Evolutionary conservation across 1,140 invertebrate genomes (phyloP).

Genomic region (Leptinotarsa undecemlineata): DNA sequence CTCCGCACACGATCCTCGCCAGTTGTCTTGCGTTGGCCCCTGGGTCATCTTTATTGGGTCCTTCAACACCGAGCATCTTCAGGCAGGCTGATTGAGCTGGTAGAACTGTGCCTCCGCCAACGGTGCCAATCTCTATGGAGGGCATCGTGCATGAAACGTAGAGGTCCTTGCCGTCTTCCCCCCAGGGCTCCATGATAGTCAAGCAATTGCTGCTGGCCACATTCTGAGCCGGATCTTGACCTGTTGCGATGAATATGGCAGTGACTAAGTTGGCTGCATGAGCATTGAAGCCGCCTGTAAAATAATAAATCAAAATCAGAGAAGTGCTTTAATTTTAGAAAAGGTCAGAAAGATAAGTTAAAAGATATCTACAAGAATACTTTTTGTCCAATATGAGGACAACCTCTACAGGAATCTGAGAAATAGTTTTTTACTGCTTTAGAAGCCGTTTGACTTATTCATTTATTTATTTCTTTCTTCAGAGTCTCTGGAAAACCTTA

Average conservation of each 20-base stretch:
- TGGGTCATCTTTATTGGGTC: conserved; percentile 65
- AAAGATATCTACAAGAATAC: too few species aligned
- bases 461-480: too few species aligned
- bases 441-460: too few species aligned
- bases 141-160: conserved; percentile 97
- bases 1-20: conserved; percentile 89
- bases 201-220: conserved; percentile 95
- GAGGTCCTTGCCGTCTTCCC: conserved; percentile 78
- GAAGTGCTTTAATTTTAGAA: too few species aligned
- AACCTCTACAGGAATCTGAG: too few species aligned
- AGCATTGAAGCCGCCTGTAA: conserved; percentile 86
- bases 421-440: too few species aligned
- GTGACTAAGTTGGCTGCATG: conserved; percentile 98
- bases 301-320: neutral
- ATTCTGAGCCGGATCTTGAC: conserved; percentile 97
- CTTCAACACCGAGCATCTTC: conserved; percentile 88
- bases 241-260: conserved; percentile 95
- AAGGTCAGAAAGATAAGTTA: too few species aligned
- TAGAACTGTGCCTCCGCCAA: conserved; percentile 97
- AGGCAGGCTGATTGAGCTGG: conserved; percentile 88
- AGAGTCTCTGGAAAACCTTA: too few species aligned
- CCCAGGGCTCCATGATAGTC: conserved; percentile 87
- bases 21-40: conserved; percentile 88
- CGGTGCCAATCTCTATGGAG: conserved; percentile 93
- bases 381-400: too few species aligned